phyloP scores from a whole-genome alignment of 1,140 invertebrate species.

The Plectrocnemia conspersa region DNA sequence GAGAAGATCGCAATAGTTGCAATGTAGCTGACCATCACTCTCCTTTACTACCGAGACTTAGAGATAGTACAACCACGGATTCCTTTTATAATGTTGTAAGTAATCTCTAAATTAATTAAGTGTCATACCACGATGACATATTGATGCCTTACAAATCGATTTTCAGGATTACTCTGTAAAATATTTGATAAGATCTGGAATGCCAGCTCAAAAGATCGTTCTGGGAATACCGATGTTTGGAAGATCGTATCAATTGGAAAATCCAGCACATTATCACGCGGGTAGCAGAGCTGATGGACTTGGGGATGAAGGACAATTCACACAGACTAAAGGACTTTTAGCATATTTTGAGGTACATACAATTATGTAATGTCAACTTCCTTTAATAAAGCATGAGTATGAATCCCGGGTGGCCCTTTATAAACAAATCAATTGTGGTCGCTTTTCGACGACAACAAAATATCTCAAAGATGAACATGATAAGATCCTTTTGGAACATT shows the following conservation, averaged over 20 bases:
- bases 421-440: too few relatives aligned
- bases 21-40: constrained; percentile 44
- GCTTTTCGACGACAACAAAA: too few relatives aligned
- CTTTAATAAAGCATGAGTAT: too few relatives aligned
- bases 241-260: constrained; percentile 56
- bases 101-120: neutral
- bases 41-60: constrained; percentile 43
- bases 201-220: constrained; percentile 56
- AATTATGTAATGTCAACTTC: too few relatives aligned
- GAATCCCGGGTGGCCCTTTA: too few relatives aligned
- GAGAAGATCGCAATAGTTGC: constrained; percentile 41
- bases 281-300: constrained; percentile 51
- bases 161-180: constrained; percentile 49
- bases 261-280: constrained; percentile 46
- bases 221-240: constrained; percentile 65
- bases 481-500: too few relatives aligned
- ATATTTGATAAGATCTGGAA: constrained; percentile 45
- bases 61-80: constrained; percentile 40
- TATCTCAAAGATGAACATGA: too few relatives aligned
- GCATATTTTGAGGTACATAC: constrained; percentile 58
- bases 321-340: constrained; percentile 59
- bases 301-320: constrained; percentile 60
- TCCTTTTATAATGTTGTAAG: constrained; percentile 31
- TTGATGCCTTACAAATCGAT: constrained; percentile 4
- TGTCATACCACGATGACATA: neutral